A percentile compares a stretch with the other conserved stretches of the same genome.
Conservation (phyloP, 2,797 vertebrate species). For the Ambastaia sidthimunki region DNA sequence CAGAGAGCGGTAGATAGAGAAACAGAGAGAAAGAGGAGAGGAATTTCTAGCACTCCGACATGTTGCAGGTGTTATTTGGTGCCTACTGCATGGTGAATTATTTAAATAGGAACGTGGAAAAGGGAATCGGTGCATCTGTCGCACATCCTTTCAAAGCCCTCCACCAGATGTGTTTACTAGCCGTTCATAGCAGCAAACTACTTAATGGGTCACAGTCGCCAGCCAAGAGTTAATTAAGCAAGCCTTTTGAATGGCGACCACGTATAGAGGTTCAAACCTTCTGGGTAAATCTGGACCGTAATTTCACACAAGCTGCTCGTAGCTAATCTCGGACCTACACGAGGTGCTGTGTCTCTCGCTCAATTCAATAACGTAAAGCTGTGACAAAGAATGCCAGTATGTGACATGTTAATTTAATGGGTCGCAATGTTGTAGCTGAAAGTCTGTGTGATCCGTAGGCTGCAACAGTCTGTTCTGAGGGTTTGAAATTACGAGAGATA, state of each 20-base stretch:
- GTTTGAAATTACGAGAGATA: neutral
- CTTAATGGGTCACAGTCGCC: constrained; percentile 87
- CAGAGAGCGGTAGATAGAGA: neutral
- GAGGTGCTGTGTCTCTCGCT: neutral
- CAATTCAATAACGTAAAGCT: constrained; percentile 23
- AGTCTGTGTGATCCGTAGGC: neutral
- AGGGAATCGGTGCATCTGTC: constrained; percentile 90
- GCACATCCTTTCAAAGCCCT: constrained; percentile 79
- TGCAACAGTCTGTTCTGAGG: neutral
- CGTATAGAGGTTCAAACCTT: constrained; percentile 65
- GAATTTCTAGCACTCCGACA: constrained; percentile 63
- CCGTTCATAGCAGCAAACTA: constrained; percentile 84
- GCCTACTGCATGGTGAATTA: constrained; percentile 80
- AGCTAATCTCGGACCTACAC: constrained; percentile 31
- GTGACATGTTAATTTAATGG: constrained; percentile 6
- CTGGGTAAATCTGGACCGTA: constrained; percentile 29
- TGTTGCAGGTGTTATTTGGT: constrained; percentile 70
- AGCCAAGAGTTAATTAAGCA: constrained; percentile 91
- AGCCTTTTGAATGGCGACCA: constrained; percentile 74
- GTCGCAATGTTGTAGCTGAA: constrained; percentile 11
- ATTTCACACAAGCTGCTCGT: constrained; percentile 46
- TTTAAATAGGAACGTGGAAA: constrained; percentile 83
- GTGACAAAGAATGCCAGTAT: constrained; percentile 6
- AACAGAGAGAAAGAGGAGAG: constrained; percentile 6
- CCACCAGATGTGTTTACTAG: constrained; percentile 93